Evolutionary conservation across 23 tunicate genomes (phyloP).

Genomic region (Pegea sp.): DNA sequence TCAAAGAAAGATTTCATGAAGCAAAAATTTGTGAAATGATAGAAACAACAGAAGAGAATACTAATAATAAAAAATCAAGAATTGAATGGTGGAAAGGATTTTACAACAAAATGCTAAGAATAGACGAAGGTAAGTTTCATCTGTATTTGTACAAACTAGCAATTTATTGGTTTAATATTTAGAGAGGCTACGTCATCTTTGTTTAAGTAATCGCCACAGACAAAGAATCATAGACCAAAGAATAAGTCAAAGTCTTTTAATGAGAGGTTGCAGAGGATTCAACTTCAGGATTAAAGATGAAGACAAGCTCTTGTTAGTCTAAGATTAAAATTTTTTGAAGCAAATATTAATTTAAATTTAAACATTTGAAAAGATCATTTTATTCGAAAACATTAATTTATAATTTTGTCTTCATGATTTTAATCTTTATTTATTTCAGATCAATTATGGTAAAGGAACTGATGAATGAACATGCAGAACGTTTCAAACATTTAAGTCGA

Average conservation of each 20-base stretch:
- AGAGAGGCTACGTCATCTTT: not conserved
- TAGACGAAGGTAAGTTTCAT: slow-evolving; percentile 1
- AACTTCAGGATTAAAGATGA: not conserved
- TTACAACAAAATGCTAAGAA: not conserved
- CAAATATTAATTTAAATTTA: not conserved
- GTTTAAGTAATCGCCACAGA: not conserved
- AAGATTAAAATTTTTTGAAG: not conserved
- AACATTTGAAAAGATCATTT: too few relatives aligned
- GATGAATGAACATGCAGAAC: not conserved
- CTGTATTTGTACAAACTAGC: too few relatives aligned
- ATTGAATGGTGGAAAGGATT: not conserved
- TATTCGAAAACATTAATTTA: too few relatives aligned
- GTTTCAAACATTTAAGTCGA: not conserved
- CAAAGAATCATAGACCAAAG: not conserved
- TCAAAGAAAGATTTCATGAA: not conserved
- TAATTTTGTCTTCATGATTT: too few relatives aligned
- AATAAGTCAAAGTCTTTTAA: not conserved
- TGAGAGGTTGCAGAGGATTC: not conserved
- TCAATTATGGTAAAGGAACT: too few relatives aligned
- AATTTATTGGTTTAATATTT: not conserved
- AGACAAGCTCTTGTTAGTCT: not conserved
- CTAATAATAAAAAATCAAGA: not conserved
- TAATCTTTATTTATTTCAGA: too few relatives aligned
- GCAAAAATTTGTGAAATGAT: not conserved
- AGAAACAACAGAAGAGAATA: not conserved